Evolutionary conservation across 2,113 vertebrate genomes (phyloP).

Genomic region (Periophthalmodon schlosseri): DNA sequence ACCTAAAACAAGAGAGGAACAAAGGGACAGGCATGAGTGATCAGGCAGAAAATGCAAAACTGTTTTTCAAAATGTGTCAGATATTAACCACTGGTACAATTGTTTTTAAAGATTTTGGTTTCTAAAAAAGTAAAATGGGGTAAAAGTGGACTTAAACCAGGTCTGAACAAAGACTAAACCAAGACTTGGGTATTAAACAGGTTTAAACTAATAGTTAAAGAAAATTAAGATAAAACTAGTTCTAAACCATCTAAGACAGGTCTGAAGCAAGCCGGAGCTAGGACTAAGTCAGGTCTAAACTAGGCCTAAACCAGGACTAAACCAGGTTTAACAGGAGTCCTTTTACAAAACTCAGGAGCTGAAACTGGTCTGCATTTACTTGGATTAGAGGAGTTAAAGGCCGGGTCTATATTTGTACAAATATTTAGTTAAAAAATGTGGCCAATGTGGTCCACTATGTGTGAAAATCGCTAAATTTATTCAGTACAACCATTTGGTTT

Average conservation of each 20-base stretch:
- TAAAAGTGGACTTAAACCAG: no score
- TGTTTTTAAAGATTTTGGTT: no score
- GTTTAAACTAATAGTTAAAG: no score
- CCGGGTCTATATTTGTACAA: not conserved
- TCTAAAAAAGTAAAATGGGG: no score
- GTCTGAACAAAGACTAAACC: no score
- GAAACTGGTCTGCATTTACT: not conserved
- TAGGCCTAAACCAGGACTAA: not conserved
- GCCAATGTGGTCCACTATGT: not conserved
- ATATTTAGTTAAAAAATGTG: not conserved
- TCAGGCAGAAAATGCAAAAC: slow-evolving; percentile 27
- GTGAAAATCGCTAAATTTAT: no score
- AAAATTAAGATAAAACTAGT: no score
- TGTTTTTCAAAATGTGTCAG: not conserved
- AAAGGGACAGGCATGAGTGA: slow-evolving; percentile 4
- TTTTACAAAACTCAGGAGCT: not conserved
- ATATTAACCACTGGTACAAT: no score
- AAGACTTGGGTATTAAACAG: no score
- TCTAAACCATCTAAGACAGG: no score
- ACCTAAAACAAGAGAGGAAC: not conserved
- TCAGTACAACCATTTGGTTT: no score
- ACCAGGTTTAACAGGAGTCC: not conserved
- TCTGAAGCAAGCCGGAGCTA: no score
- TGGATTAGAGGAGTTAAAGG: not conserved
- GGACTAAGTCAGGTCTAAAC: not conserved